Evolutionary conservation across 2,113 vertebrate genomes (phyloP).

Genomic region (Megaceryle maxima): DNA sequence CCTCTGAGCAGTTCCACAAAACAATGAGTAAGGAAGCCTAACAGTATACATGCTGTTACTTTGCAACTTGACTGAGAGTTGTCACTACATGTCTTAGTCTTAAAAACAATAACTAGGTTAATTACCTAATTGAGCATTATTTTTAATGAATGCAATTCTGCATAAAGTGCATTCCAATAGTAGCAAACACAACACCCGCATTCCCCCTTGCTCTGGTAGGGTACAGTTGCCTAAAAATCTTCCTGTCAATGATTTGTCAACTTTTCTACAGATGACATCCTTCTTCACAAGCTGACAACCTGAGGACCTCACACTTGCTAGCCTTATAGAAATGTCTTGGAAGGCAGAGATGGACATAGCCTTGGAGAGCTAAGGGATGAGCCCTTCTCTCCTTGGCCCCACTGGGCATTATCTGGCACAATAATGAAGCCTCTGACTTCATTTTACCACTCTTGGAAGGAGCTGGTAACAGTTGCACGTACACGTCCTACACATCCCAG

Average conservation of each 20-base stretch:
- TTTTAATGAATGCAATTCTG: neutral
- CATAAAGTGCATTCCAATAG: neutral
- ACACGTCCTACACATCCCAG: neutral
- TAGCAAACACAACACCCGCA: neutral
- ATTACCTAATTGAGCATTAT: slow-evolving; percentile 14
- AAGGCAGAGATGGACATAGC: neutral
- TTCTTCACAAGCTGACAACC: neutral
- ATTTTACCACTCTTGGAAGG: neutral
- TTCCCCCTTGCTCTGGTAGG: neutral
- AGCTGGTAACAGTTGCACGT: neutral
- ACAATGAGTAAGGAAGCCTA: neutral
- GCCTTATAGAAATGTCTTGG: neutral
- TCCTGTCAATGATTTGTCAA: neutral
- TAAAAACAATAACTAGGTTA: slow-evolving; percentile 21
- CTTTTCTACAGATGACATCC: neutral
- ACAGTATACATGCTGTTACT: neutral
- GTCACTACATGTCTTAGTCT: neutral
- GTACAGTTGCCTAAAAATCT: neutral
- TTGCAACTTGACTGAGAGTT: neutral
- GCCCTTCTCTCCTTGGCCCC: neutral
- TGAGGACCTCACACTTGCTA: neutral
- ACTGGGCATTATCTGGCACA: neutral
- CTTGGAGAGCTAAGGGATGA: neutral
- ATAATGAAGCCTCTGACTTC: neutral
- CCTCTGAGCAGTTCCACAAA: neutral